Evolutionary conservation across 2,113 vertebrate genomes (phyloP).

Genomic region (Aythya baeri): DNA sequence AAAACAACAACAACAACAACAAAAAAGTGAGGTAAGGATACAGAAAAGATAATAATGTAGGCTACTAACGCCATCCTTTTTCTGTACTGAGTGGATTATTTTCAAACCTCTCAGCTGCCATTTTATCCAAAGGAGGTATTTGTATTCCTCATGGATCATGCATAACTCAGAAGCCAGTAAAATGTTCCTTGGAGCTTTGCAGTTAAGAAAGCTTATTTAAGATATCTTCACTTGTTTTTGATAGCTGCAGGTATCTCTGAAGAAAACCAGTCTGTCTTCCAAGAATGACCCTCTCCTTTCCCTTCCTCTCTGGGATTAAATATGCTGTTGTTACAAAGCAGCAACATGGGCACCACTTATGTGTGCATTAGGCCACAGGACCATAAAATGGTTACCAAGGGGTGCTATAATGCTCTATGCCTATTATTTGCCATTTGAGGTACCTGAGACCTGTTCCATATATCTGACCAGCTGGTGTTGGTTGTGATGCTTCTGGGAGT

Average conservation of each 20-base stretch:
- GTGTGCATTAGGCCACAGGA: not conserved
- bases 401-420: not conserved
- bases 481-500: not conserved
- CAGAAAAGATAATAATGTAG: not conserved
- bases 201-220: not conserved
- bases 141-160: not conserved
- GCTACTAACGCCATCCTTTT: not conserved
- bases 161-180: not conserved
- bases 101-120: not conserved
- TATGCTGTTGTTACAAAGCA: not conserved
- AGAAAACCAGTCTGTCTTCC: not conserved
- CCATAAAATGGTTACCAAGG: not conserved
- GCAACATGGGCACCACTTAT: accelerated
- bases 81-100: not conserved
- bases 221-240: not conserved
- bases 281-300: not conserved
- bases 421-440: not conserved
- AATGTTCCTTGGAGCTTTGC: not conserved
- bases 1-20: not conserved
- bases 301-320: not conserved
- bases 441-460: accelerated
- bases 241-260: not conserved
- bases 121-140: not conserved
- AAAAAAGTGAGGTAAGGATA: not conserved
- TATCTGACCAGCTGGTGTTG: not conserved